Percentiles rank a stretch among this genome's conserved stretches.
These are phyloP conservation scores for Dipodomys merriami DNA, from an alignment of 2,113 vertebrate genomes.

Conservation along the genomic window DNA sequence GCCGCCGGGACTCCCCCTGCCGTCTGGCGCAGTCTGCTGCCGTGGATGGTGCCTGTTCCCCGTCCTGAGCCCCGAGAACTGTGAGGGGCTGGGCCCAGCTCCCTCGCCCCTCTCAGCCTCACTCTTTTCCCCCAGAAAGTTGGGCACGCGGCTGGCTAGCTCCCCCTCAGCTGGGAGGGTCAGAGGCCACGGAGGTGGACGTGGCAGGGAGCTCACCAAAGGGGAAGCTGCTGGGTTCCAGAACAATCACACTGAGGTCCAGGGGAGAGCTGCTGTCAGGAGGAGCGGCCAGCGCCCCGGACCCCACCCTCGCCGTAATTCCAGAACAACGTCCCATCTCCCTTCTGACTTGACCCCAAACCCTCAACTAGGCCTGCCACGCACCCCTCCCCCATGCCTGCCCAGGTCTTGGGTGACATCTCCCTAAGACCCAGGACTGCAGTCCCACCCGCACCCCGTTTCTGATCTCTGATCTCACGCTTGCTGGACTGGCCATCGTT, in stretches of 20 bases:
- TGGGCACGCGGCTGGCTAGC: neutral
- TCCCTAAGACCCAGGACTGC: neutral
- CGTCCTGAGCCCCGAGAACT: neutral
- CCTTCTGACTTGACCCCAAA: too few relatives aligned
- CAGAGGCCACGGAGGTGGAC: neutral
- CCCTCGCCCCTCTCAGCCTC: neutral
- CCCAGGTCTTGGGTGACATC: neutral
- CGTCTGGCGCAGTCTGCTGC: neutral
- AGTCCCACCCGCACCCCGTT: neutral
- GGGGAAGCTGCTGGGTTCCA: neutral
- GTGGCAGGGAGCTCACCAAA: neutral
- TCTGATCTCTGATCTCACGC: neutral
- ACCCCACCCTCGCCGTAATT: neutral
- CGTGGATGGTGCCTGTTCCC: neutral
- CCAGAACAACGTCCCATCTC: neutral
- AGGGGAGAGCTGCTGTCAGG: rapidly evolving
- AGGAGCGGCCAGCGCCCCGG: neutral
- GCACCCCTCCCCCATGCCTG: too few relatives aligned
- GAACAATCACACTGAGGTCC: neutral
- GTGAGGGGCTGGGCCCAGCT: neutral
- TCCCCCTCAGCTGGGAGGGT: neutral
- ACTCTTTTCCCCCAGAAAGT: neutral
- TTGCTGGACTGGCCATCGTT: neutral
- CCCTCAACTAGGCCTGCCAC: too few relatives aligned
- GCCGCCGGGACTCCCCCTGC: neutral